These are phyloP conservation scores for Zophobas atratus DNA, from an alignment of 1,140 invertebrate genomes.

Conservation along the genomic window DNA sequence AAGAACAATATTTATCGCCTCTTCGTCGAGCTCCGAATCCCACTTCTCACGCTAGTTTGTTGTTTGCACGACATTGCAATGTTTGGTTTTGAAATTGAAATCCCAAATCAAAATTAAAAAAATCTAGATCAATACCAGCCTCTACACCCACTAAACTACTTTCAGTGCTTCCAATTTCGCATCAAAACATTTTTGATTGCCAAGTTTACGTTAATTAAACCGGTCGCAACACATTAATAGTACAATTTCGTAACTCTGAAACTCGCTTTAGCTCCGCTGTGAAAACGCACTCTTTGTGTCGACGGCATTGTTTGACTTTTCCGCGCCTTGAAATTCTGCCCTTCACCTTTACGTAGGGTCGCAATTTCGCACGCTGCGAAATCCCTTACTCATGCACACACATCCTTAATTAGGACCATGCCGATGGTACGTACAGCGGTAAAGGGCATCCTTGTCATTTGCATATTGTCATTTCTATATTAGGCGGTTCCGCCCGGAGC, in stretches of 20 bases:
- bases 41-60: not conserved
- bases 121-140: not conserved
- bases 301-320: not conserved
- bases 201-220: conserved; percentile 36
- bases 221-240: not conserved
- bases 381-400: not conserved
- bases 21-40: too few species aligned
- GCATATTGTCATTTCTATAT: conserved; percentile 26
- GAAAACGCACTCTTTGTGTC: not conserved
- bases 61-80: not conserved
- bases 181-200: conserved; percentile 20
- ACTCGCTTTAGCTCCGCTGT: not conserved
- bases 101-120: not conserved
- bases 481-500: conserved; percentile 8
- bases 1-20: too few species aligned
- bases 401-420: conserved; percentile 1
- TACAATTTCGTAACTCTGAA: conserved; percentile 6
- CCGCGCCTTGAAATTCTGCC: not conserved
- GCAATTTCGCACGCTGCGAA: not conserved
- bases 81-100: conserved; percentile 7
- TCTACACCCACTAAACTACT: not conserved
- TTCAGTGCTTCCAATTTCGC: not conserved
- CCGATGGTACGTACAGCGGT: not conserved
- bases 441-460: conserved; percentile 18
- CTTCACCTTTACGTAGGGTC: conserved; percentile 16